phyloP scores from a whole-genome alignment of 2,113 vertebrate genomes.

The Clarias magur region DNA sequence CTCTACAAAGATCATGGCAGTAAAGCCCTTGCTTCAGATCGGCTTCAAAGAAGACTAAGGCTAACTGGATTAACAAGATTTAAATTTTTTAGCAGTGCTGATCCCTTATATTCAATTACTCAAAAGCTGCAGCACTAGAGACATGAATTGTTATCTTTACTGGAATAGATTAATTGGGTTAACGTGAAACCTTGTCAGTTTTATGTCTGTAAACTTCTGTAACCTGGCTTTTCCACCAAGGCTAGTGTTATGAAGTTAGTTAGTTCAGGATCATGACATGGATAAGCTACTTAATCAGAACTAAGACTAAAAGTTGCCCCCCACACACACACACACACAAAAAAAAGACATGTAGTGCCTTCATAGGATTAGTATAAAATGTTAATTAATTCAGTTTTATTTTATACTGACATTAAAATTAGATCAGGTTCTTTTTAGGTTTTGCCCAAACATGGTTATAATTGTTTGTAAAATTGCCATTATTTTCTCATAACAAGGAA shows the following conservation, averaged over 20 bases:
- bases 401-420: background rate
- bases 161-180: conserved; percentile 58
- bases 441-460: background rate
- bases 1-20: conserved; percentile 4
- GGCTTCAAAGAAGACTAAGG: background rate
- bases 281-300: background rate
- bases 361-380: conserved; percentile 61
- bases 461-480: background rate
- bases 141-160: conserved; percentile 11
- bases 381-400: conserved; percentile 44
- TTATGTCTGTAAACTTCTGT: conserved; percentile 56
- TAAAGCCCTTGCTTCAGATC: conserved; percentile 2
- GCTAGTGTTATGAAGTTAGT: background rate
- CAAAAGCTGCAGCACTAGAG: conserved; percentile 20
- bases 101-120: conserved; percentile 9
- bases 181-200: conserved; percentile 18
- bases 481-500: background rate
- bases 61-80: background rate
- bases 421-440: background rate
- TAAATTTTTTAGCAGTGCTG: background rate
- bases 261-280: background rate
- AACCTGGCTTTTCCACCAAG: conserved; percentile 53
- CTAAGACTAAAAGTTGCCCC: background rate
- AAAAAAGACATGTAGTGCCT: conserved; percentile 69
- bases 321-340: too few relatives aligned